Conservation (phyloP, 1,140 invertebrate species). For the Zaprionus nigranus region DNA sequence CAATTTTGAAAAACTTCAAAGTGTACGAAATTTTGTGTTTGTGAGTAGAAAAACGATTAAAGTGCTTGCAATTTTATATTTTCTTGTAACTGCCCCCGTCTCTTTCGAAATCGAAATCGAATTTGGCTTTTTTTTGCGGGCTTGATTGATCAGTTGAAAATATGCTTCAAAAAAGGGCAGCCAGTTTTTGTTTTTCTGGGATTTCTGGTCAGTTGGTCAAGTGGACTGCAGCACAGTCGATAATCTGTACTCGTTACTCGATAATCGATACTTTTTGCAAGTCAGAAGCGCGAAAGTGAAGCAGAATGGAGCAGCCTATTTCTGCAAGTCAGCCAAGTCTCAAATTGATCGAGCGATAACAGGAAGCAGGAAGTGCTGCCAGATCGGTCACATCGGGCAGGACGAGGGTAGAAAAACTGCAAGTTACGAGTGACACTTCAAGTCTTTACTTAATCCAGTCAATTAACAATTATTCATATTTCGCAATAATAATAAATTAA, state of each 20-base stretch:
- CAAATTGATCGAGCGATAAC: not conserved
- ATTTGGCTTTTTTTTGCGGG: not conserved
- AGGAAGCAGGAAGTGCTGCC: conserved; percentile 7
- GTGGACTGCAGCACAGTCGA: not conserved
- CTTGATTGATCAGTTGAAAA: not conserved
- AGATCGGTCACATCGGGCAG: not conserved
- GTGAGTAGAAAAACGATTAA: conserved; percentile 2
- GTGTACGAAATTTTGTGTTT: conserved; percentile 1
- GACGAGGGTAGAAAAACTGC: not conserved
- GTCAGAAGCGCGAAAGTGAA: not conserved
- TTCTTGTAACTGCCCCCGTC: too few species aligned
- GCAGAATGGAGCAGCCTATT: not conserved
- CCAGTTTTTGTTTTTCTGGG: not conserved
- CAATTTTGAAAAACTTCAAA: conserved; percentile 6
- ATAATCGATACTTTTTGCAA: not conserved
- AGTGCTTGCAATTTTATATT: not conserved
- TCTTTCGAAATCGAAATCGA: not conserved
- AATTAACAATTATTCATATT: not conserved
- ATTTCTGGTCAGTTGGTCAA: conserved; percentile 18
- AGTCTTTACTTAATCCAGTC: not conserved
- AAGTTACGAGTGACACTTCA: not conserved
- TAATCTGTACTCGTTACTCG: not conserved
- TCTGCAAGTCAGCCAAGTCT: not conserved
- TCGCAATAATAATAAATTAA: not conserved
- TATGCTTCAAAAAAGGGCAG: not conserved